phyloP scores from a whole-genome alignment of 2,113 vertebrate species.

The Nansenia antarctica region DNA sequence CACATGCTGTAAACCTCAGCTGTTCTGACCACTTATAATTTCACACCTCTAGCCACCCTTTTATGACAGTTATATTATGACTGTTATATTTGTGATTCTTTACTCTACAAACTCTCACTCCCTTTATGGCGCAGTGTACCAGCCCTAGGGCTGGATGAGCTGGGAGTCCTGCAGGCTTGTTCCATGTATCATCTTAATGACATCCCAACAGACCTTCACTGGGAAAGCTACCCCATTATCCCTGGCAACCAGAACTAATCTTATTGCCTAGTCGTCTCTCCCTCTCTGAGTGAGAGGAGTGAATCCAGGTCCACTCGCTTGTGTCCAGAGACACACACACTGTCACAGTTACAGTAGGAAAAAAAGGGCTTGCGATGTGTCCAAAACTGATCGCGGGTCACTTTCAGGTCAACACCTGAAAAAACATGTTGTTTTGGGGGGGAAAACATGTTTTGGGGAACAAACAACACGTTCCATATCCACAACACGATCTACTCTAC shows the following conservation, averaged over 20 bases:
- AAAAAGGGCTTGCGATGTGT: not conserved
- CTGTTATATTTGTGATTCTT: no score
- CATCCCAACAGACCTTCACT: constrained; percentile 12
- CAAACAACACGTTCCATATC: not conserved
- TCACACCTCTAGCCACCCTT: no score
- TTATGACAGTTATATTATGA: no score
- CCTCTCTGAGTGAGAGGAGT: not conserved
- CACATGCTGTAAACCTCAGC: no score
- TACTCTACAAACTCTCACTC: no score
- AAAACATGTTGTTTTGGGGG: no score
- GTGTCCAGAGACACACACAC: not conserved
- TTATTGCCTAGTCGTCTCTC: not conserved
- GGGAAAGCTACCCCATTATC: not conserved
- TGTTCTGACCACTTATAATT: no score
- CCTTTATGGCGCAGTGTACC: no score
- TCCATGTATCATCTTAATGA: constrained; percentile 24
- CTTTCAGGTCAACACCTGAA: not conserved
- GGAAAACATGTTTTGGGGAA: not conserved
- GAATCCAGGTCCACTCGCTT: not conserved
- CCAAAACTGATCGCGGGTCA: not conserved
- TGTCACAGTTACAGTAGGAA: not conserved
- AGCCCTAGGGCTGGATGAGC: no score
- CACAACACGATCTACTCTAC: not conserved
- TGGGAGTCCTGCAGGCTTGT: no score
- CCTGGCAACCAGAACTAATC: not conserved